These are phyloP conservation scores for Cerastis leucographa DNA, from an alignment of 2,888 invertebrate genomes.

Conservation along the genomic window DNA sequence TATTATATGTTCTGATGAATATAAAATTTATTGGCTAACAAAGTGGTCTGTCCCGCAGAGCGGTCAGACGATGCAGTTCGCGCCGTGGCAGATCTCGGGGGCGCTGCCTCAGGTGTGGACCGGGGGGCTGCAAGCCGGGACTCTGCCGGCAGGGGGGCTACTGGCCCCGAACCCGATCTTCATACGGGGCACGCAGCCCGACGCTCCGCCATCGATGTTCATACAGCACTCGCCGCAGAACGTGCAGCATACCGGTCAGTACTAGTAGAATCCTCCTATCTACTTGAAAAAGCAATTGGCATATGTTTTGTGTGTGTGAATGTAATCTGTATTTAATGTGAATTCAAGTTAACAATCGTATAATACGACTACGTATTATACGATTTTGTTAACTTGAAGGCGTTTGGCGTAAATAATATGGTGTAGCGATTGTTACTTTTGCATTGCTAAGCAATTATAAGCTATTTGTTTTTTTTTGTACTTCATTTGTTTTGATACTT, in stretches of 20 bases:
- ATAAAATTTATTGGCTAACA: conserved; percentile 56
- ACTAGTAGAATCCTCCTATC: conserved; percentile 66
- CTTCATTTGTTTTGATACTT: neutral
- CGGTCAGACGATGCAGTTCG: conserved; percentile 94
- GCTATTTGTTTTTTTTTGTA: neutral
- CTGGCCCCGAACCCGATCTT: conserved; percentile 95
- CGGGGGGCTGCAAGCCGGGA: conserved; percentile 92
- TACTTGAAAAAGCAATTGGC: neutral
- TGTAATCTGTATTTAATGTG: neutral
- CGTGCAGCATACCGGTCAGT: conserved; percentile 87
- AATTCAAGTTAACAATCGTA: no score
- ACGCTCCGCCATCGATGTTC: conserved; percentile 93
- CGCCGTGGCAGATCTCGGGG: conserved; percentile 94
- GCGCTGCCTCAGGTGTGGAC: conserved; percentile 94
- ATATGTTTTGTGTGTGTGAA: neutral
- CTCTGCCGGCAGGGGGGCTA: conserved; percentile 91
- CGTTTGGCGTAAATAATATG: neutral
- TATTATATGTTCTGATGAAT: conserved; percentile 21
- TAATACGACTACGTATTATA: neutral
- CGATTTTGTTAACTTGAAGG: neutral
- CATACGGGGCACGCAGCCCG: conserved; percentile 95
- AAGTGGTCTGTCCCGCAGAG: conserved; percentile 80
- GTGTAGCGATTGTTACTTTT: conserved; percentile 34
- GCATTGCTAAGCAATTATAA: conserved; percentile 40
- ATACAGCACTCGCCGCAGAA: conserved; percentile 94